phyloP scores from a whole-genome alignment of 2,888 invertebrate genomes.

The Resseliella maxima region DNA sequence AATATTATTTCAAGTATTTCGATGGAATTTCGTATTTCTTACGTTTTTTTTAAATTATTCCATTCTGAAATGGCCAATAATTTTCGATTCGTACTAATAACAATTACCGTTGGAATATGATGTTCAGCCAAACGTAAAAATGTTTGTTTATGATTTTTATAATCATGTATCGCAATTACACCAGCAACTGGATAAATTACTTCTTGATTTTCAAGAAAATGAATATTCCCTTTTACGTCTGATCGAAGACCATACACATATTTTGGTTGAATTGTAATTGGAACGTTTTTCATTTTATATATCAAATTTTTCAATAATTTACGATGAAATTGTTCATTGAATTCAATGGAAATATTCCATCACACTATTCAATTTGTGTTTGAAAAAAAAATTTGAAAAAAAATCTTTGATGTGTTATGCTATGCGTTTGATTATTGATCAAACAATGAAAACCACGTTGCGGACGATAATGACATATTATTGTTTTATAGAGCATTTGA shows the following conservation, averaged over 20 bases:
- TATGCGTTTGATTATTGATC: too few relatives aligned
- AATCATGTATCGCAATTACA: constrained; percentile 80
- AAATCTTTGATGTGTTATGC: too few relatives aligned
- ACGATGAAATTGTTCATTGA: too few relatives aligned
- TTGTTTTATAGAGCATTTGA: too few relatives aligned
- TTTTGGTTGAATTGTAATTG: constrained; percentile 65
- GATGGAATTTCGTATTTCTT: too few relatives aligned
- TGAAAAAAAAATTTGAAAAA: too few relatives aligned
- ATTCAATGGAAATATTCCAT: background rate
- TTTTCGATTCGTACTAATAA: constrained; percentile 65
- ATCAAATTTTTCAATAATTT: background rate
- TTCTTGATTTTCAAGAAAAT: constrained; percentile 79
- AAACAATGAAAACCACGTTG: too few relatives aligned
- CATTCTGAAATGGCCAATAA: constrained; percentile 65
- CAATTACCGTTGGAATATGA: constrained; percentile 63
- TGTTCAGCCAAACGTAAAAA: constrained; percentile 72
- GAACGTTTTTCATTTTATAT: constrained; percentile 56
- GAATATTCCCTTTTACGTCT: constrained; percentile 75
- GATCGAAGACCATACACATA: constrained; percentile 66
- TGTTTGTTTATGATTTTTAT: constrained; percentile 77
- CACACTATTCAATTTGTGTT: too few relatives aligned
- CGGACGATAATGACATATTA: too few relatives aligned
- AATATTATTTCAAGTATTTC: background rate
- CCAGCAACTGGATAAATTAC: constrained; percentile 84
- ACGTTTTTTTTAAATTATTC: background rate